phyloP scores from a whole-genome alignment of 2,113 vertebrate genomes.

The Prolemur simus region DNA sequence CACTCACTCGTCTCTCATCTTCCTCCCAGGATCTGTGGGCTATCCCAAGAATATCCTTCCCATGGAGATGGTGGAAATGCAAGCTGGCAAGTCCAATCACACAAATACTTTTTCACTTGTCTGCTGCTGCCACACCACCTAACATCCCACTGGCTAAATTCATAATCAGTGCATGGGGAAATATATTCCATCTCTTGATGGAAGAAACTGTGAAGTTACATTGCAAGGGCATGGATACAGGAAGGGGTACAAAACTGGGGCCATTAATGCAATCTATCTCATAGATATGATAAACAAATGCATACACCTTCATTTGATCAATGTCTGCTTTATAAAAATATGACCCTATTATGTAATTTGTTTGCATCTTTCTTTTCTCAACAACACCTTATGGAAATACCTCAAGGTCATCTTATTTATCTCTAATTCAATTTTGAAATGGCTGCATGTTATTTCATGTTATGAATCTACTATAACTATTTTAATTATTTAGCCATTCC shows the following conservation, averaged over 20 bases:
- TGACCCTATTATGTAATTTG: background rate
- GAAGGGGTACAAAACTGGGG: background rate
- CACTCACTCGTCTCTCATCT: background rate
- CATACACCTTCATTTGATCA: background rate
- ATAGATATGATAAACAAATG: background rate
- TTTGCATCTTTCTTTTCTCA: background rate
- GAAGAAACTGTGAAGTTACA: slow-evolving; percentile 12
- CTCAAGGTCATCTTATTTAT: background rate
- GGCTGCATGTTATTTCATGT: background rate
- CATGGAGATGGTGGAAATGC: background rate
- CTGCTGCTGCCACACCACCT: background rate
- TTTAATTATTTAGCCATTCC: slow-evolving; percentile 28
- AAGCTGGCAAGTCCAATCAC: background rate
- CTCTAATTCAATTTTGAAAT: slow-evolving; percentile 39
- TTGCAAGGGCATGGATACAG: background rate
- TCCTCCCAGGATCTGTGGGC: background rate
- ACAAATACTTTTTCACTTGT: background rate
- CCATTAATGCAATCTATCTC: background rate
- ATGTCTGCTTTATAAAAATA: slow-evolving; percentile 29
- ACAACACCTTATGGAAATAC: background rate
- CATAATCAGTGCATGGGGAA: background rate
- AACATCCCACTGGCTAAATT: background rate
- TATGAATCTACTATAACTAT: background rate
- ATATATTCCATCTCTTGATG: slow-evolving; percentile 14
- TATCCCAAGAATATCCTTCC: background rate